Base-by-base conservation (phyloP, 92 coral and sea anemone genomes). In the Isaurus tuberculatus region DNA sequence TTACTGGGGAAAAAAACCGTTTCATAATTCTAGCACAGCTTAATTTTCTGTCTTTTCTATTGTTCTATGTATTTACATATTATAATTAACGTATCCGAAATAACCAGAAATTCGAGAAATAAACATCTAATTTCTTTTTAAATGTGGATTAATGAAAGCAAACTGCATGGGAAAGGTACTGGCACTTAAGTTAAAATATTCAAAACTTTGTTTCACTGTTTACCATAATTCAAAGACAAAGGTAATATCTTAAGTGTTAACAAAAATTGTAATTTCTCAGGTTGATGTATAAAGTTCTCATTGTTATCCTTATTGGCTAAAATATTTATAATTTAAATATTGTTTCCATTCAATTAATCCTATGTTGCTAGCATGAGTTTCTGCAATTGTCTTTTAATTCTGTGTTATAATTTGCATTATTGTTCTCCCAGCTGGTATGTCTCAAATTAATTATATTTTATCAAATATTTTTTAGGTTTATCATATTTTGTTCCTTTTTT, bases 401-500 rank as follows among this genome's bases (percentile, higher is more conserved):
- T 26, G 10, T 63, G 5, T 63, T 22, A n/a, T n/a, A n/a, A n/a
- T n/a, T n/a, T n/a, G n/a, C n/a, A n/a, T n/a, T n/a, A n/a, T n/a
- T n/a, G n/a, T n/a, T n/a, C n/a, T n/a, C n/a, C n/a, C n/a, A n/a
- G n/a, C n/a, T n/a, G n/a, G n/a, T n/a, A n/a, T n/a, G n/a, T n/a
- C n/a, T n/a, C n/a, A n/a, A n/a, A 11, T 51, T 63, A n/a, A n/a
- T n/a, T n/a, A n/a, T n/a, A 26, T 63, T 63, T 63, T 34, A 63
- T 25, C 69, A 63, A 63, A 63, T 9, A 63, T 63, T 63, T 63
- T 63, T 63, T 14, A 29, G 70, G 70, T 65, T 19, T 65, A 65
- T 65, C 70, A 65, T 29, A 9, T 65, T 65, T 65, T 65, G 22
- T 65, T 65, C 40, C 70, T 65, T 65, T 30, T 65, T 65, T 65